phyloP scores from a whole-genome alignment of 2,797 vertebrate genomes.

The Eleutherodactylus coqui region DNA sequence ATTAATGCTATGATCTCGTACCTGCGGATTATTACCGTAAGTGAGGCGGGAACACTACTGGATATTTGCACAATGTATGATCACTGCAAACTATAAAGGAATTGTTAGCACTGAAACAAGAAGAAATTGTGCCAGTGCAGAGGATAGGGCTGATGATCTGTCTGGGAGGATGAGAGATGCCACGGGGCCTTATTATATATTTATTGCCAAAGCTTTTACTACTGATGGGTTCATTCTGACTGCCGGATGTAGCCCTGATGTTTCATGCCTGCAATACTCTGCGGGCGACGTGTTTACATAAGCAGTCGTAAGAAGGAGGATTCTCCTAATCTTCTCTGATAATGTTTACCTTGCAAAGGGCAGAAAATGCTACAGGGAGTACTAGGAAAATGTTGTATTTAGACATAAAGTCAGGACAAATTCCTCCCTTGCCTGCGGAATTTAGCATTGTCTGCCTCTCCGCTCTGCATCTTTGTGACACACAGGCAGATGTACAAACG shows the following conservation, averaged over 20 bases:
- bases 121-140: slow-evolving; percentile 46
- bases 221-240: slow-evolving; percentile 53
- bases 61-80: slow-evolving; percentile 16
- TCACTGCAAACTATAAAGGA: background rate
- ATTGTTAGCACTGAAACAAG: slow-evolving; percentile 29
- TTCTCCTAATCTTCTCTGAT: slow-evolving; percentile 59
- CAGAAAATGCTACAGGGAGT: slow-evolving; percentile 60
- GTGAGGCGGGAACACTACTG: background rate
- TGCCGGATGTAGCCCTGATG: slow-evolving; percentile 57
- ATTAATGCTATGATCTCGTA: background rate
- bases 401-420: slow-evolving; percentile 61
- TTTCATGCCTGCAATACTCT: slow-evolving; percentile 55
- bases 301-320: slow-evolving; percentile 57
- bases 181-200: slow-evolving; percentile 61
- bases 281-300: slow-evolving; percentile 56
- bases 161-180: slow-evolving; percentile 50
- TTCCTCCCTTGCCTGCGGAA: slow-evolving; percentile 55
- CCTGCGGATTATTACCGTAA: background rate
- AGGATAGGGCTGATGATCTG: slow-evolving; percentile 46
- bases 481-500: slow-evolving; percentile 20
- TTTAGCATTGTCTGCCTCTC: slow-evolving; percentile 30
- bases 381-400: slow-evolving; percentile 63
- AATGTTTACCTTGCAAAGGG: slow-evolving; percentile 62
- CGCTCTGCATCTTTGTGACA: slow-evolving; percentile 28
- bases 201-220: slow-evolving; percentile 57